These are phyloP conservation scores for Drosophila tripunctata DNA, from an alignment of 2,888 invertebrate species.

Conservation along the genomic window DNA sequence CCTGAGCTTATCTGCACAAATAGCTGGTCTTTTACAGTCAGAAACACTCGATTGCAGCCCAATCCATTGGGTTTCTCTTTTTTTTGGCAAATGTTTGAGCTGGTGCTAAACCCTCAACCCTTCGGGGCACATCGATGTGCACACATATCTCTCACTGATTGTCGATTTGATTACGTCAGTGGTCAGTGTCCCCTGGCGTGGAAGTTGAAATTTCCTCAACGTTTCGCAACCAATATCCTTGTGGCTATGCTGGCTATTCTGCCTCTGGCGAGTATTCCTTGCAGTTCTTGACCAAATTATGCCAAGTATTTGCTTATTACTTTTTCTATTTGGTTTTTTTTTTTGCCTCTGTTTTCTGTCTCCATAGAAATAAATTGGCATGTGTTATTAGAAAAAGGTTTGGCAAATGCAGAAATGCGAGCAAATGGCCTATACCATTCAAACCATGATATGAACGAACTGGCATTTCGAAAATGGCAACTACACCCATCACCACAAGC, in stretches of 20 bases:
- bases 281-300: constrained; percentile 61
- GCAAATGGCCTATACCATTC: constrained; percentile 42
- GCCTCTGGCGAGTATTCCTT: constrained; percentile 12
- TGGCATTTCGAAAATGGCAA: constrained; percentile 36
- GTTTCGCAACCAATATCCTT: constrained; percentile 13
- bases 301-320: constrained; percentile 78
- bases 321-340: constrained; percentile 48
- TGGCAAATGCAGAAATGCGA: constrained; percentile 69
- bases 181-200: constrained; percentile 65
- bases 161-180: constrained; percentile 77
- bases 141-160: constrained; percentile 71
- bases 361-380: constrained; percentile 61
- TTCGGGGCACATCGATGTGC: constrained; percentile 63
- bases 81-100: constrained; percentile 35
- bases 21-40: neutral
- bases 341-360: constrained; percentile 5
- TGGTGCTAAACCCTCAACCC: constrained; percentile 56
- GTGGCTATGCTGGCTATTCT: neutral
- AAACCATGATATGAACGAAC: constrained; percentile 36
- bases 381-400: constrained; percentile 75
- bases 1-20: no score
- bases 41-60: no score
- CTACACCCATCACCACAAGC: neutral
- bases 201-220: constrained; percentile 40
- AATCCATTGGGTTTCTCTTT: neutral